Percentiles rank a stretch among this genome's conserved stretches.
Conservation (phyloP, 64 coral and sea anemone genomes). For the Pocillopora damicornis region DNA sequence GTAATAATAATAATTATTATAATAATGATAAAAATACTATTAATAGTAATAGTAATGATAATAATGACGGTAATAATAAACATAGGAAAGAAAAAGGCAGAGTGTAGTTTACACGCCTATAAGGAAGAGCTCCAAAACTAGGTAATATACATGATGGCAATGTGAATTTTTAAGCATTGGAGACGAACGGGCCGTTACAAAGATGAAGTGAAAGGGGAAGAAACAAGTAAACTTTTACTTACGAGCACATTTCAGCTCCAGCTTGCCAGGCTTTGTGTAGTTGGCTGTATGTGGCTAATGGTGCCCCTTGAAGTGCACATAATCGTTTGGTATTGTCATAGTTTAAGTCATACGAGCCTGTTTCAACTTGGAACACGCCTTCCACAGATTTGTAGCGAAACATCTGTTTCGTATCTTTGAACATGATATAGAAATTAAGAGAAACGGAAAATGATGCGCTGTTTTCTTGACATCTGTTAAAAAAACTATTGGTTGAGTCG, state of each 20-base stretch:
- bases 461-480: too few species aligned
- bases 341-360: not conserved
- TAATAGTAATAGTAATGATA: too few species aligned
- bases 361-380: not conserved
- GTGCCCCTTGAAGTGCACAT: not conserved
- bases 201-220: not conserved
- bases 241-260: not conserved
- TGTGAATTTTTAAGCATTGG: not conserved
- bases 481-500: too few species aligned
- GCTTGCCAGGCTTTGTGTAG: not conserved
- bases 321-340: not conserved
- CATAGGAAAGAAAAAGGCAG: too few species aligned
- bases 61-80: too few species aligned
- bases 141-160: too few species aligned
- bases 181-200: not conserved
- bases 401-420: not conserved
- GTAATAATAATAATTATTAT: too few species aligned
- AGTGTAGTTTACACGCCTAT: too few species aligned
- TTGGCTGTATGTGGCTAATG: not conserved
- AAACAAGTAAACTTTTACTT: not conserved
- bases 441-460: not conserved
- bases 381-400: not conserved
- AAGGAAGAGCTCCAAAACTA: too few species aligned
- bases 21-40: too few species aligned
- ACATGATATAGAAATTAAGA: not conserved